Evolutionary conservation across 2,797 vertebrate genomes (phyloP).

Genomic region (Tenualosa ilisha): DNA sequence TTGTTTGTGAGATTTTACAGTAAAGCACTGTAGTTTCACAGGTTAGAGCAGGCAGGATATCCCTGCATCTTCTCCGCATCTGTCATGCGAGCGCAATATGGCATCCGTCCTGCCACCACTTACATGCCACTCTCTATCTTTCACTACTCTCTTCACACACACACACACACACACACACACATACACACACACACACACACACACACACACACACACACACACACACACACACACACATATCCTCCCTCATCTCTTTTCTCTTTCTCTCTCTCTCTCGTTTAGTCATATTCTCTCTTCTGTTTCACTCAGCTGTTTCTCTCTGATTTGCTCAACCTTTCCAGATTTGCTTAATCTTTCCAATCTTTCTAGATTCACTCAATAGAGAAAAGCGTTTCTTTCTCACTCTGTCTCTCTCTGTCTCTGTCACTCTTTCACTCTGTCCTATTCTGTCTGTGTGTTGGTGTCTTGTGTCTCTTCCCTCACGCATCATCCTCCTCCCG

Average conservation of each 20-base stretch:
- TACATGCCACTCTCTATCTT: background rate
- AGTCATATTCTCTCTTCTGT: too few species aligned
- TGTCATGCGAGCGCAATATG: background rate
- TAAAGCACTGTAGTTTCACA: background rate
- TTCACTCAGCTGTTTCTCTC: background rate
- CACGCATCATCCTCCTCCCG: slow-evolving; percentile 65
- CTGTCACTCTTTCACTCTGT: slow-evolving; percentile 53
- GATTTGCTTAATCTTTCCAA: too few species aligned
- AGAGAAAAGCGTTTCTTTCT: background rate
- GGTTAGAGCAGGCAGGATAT: background rate
- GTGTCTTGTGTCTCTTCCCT: slow-evolving; percentile 40
- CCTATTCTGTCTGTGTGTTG: slow-evolving; percentile 15
- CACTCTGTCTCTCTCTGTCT: slow-evolving; percentile 14
- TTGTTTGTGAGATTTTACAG: background rate
- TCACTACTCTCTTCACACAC: background rate
- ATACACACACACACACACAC: slow-evolving; percentile 9
- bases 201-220: background rate
- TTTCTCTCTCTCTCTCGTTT: too few species aligned
- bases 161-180: too few species aligned
- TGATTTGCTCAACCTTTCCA: too few species aligned
- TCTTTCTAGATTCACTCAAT: too few species aligned
- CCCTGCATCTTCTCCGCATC: background rate
- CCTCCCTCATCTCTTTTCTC: background rate
- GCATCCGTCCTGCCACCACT: background rate
- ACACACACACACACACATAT: background rate